Base-by-base conservation (phyloP, 1,140 invertebrate species). In the Harpegnathos saltator region DNA sequence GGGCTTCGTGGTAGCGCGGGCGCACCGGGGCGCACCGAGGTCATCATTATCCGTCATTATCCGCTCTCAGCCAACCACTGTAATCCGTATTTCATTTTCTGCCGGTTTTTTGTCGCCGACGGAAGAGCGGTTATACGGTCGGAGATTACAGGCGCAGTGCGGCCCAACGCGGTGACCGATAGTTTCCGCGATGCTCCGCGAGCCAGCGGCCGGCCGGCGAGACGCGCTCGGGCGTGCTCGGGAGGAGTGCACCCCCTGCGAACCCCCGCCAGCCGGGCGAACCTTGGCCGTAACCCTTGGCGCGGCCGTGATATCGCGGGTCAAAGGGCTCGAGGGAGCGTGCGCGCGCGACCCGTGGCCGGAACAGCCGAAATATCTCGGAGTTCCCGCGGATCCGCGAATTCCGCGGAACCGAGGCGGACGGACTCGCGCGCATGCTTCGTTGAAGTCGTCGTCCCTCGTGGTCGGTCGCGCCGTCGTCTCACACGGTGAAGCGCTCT, bases 31-130 rank as follows among this genome's bases (percentile, higher is more conserved):
- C 9, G 61, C 56, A 17, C 52, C 68, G 74, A 80, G 75, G 74
- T 87, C 80, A 63, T 88, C 88, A 92, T 92, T 92, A 91, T 85
- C 74, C 88, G 83, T 85, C 89, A 90, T 89, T 90, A 91, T 89
- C 84, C 66, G 85, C 82, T 85, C 83, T 88, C 88, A 82, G 84
- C 87, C 87, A 92, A 93, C 87, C 92, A 93, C 92, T 91, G 91
- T 92, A 92, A 92, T 93, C 91, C 91, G 88, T 91, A 92, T 91
- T 93, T 92, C 90, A 93, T 93, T 93, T 92, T 91, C 91, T 90
- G 75, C 66, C 78, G 73, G 89, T 90, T 92, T 92, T 91, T 91
- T 90, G 58, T 87, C 66, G 73, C 65, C 71, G 83, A 26, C 56
- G 81, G 69, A 86, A 71, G 89, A 91, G 90, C 88, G 89, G 90